A percentile compares a stretch with the other conserved stretches of the same genome.
Evolutionary conservation across 2,113 vertebrate genomes (phyloP).

Genomic region (Hyla sarda): DNA sequence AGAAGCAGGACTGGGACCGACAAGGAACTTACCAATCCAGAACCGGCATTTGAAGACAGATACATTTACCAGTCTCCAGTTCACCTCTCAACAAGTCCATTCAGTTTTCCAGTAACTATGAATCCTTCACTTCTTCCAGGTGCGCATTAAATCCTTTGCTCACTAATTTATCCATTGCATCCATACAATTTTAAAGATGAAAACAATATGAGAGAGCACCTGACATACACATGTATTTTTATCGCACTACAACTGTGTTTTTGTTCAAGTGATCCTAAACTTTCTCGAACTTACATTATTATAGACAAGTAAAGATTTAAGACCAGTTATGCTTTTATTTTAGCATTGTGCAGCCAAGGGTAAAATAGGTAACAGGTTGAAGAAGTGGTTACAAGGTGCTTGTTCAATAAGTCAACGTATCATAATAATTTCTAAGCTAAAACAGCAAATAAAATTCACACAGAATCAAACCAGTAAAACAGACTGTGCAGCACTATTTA

Average conservation of each 20-base stretch:
- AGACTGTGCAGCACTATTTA: too few relatives aligned
- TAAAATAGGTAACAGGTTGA: too few relatives aligned
- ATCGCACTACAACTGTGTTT: not conserved
- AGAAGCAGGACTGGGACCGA: conserved; percentile 71
- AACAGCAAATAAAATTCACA: too few relatives aligned
- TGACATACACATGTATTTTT: not conserved
- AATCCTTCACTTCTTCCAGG: conserved; percentile 74
- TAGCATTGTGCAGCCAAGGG: too few relatives aligned
- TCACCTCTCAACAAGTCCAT: conserved; percentile 74
- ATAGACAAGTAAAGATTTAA: too few relatives aligned
- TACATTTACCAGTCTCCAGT: conserved; percentile 76
- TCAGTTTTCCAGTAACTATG: conserved; percentile 76
- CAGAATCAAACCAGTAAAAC: too few relatives aligned
- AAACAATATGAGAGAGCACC: not conserved
- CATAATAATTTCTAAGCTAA: too few relatives aligned
- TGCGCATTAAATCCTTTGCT: conserved; percentile 50
- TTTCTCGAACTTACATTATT: too few relatives aligned
- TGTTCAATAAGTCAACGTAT: too few relatives aligned
- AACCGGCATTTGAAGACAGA: conserved; percentile 80
- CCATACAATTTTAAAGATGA: not conserved
- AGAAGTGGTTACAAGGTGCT: too few relatives aligned
- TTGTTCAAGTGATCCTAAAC: not conserved
- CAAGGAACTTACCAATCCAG: conserved; percentile 76
- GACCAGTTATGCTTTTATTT: too few relatives aligned
- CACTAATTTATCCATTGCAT: not conserved